A percentile compares a stretch with the other conserved stretches of the same genome.
Conservation (phyloP, 2,113 vertebrate species). For the Silurus asotus region DNA sequence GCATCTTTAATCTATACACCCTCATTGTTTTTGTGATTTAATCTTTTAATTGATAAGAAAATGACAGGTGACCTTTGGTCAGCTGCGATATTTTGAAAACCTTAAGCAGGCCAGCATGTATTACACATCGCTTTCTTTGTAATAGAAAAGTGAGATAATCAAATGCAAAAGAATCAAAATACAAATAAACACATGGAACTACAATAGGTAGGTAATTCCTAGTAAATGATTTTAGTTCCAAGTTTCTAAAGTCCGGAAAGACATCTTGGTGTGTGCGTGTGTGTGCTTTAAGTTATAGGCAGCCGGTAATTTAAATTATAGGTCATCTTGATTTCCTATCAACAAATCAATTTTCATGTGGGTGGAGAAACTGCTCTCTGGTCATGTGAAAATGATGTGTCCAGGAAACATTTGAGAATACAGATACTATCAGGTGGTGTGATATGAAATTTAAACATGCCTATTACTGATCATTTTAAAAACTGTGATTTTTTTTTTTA, state of each 20-base stretch:
- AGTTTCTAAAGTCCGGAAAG: neutral
- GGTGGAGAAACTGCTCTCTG: neutral
- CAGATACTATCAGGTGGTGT: neutral
- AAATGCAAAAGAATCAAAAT: neutral
- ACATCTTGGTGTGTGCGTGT: neutral
- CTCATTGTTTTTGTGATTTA: neutral
- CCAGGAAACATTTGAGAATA: neutral
- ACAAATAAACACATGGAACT: neutral
- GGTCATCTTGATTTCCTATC: slow-evolving; percentile 2
- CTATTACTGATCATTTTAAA: neutral
- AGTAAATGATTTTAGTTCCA: neutral
- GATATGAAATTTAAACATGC: neutral
- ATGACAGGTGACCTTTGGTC: slow-evolving; percentile 38
- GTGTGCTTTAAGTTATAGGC: neutral
- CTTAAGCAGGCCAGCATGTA: neutral
- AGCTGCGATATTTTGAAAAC: neutral
- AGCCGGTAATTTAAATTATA: neutral
- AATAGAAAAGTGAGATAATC: neutral
- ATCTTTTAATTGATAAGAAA: slow-evolving; percentile 33
- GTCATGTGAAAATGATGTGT: neutral
- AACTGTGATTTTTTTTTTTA: neutral
- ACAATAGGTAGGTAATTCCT: neutral
- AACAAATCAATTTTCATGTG: neutral
- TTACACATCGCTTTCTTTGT: neutral
- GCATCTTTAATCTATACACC: slow-evolving; percentile 19